Evolutionary conservation across 2,113 vertebrate genomes (phyloP), one percentile per base, ranked within the genome.

Genomic region (Percopsis transmontana): DNA sequence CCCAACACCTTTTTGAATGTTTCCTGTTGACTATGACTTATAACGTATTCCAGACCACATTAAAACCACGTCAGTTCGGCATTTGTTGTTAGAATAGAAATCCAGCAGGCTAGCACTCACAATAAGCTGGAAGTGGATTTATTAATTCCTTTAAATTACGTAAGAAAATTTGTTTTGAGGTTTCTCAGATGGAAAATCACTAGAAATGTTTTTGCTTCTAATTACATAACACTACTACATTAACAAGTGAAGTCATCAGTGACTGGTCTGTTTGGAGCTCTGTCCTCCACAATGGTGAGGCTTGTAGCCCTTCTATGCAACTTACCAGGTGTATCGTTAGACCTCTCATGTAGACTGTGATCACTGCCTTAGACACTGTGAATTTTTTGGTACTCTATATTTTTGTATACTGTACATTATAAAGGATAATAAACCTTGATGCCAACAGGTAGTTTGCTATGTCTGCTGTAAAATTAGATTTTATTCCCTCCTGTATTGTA

Each of bases 331-430:
- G 91, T 92, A 91, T 91, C 93, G 84, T 94, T 92, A 91, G 93
- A 93, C 91, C 92, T 92, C 92, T 93, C 87, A 91, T 90, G 89
- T 94, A 93, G 94, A 95, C 92, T 93, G 90, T 95, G 94, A 94
- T 94, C 93, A 94, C 95, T 96, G 94, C 94, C 94, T 95, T 95
- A 95, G 93, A 95, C 94, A 95, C 95, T 96, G 94, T 96, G 94
- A 95, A 95, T 95, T 94, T 93, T 93, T 94, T 94, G 92, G 88
- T 96, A 95, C 92, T 92, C 92, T 94, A 93, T 96, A 95, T 96
- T 96, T 97, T 96, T 96, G 93, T 97, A 97, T 93, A 94, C 95
- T 95, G 94, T 96, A 95, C 93, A 94, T 94, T 93, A 93, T 92
- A 93, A 95, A 95, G 90, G 93, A 94, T 88, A 95, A 94, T 93